Base-by-base conservation (phyloP, 1,140 invertebrate genomes). In the Danaus melanippus region DNA sequence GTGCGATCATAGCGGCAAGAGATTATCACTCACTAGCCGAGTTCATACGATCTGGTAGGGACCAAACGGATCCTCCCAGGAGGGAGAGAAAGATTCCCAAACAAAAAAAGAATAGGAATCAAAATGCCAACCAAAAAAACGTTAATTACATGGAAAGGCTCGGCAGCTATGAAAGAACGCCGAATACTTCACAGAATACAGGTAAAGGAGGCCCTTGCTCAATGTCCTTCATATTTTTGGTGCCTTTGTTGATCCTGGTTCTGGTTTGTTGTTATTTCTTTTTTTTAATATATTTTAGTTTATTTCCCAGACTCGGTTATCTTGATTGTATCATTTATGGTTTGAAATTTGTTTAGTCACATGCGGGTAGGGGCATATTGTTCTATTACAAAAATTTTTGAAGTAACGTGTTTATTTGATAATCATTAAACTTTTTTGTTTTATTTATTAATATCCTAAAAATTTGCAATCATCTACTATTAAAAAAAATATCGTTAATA, bases 21-120 rank as follows among this genome's bases (percentile, higher is more conserved):
- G 56, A 58, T 51, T 52, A 47, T 32, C 49, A 52, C 32, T 51
- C 49, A 0, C 45, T 58, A 42, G 56, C 50, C 17, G 53, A 54
- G 12, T 54, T 54, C 42, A 47, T 54, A 9, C 46, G 46, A 54
- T 54, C 39, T 12, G 52, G 52, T 10, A 53, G 32, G 53, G 42
- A 54, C 21, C 44, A 15, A 46, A 54, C 32, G 39, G 41, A 17
- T 47, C 52, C 12, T 40, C 12, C 42, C 12, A 21, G n/a, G 32
- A 50, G 4, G 39, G 12, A 10, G 52, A 12, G 11, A 54, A 40
- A 47, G 53, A 46, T 15, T 50, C 48, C 42, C 46, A 41, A 32
- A 41, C 39, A 42, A 54, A 46, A 44, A 53, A 42, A 47, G 47
- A 54, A 47, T 45, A 32, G 39, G 17, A 47, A 47, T 47, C 44